Evolutionary conservation across 2,113 vertebrate species (phyloP).

Genomic region (Percopsis transmontana): DNA sequence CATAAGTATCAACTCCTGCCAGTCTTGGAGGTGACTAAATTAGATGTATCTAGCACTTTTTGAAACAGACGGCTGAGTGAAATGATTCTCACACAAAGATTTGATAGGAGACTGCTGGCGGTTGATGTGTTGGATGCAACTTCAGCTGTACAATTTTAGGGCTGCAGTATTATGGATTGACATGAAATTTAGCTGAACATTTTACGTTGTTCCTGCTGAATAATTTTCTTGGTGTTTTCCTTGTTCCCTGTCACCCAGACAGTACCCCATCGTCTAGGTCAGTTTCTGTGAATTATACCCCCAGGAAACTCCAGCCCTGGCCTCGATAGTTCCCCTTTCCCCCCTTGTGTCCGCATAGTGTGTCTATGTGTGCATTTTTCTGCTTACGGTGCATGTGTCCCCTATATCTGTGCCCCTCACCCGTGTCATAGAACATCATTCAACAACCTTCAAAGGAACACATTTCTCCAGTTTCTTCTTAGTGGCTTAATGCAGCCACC

Average conservation of each 20-base stretch:
- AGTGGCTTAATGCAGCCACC: constrained; percentile 14
- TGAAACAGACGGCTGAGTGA: neutral
- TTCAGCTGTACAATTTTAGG: constrained; percentile 13
- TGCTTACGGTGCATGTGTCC: constrained; percentile 68
- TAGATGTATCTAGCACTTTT: constrained; percentile 2
- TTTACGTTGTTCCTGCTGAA: neutral
- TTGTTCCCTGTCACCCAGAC: constrained; percentile 15
- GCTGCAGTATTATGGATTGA: constrained; percentile 16
- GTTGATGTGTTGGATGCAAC: constrained; percentile 21
- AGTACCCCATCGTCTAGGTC: constrained; percentile 11
- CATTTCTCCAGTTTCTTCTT: constrained; percentile 38
- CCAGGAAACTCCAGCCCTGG: constrained; percentile 46
- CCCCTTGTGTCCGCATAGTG: constrained; percentile 53
- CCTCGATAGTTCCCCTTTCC: constrained; percentile 41
- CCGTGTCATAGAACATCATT: constrained; percentile 38
- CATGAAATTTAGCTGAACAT: neutral
- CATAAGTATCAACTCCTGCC: neutral
- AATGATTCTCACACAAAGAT: neutral
- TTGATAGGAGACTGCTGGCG: constrained; percentile 31
- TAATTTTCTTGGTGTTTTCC: constrained; percentile 4
- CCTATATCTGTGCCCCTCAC: constrained; percentile 65
- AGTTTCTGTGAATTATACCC: constrained; percentile 8
- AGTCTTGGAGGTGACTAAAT: neutral
- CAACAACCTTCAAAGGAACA: constrained; percentile 50
- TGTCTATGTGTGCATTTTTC: constrained; percentile 70